A percentile compares a stretch with the other conserved stretches of the same genome.
phyloP scores from a whole-genome alignment of 2,888 invertebrate genomes.

The Lottia gigantea region DNA sequence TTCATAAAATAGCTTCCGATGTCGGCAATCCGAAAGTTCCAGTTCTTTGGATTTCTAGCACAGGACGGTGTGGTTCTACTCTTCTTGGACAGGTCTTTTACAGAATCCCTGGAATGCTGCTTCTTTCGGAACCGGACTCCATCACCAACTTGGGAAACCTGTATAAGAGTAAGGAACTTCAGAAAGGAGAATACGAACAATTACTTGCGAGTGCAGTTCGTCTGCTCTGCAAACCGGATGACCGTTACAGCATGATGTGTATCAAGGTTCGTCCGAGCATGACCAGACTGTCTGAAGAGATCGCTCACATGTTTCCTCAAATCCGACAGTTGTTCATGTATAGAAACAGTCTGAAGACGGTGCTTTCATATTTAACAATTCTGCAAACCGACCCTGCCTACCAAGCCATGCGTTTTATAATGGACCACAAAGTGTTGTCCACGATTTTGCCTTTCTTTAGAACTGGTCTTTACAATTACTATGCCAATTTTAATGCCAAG shows the following conservation, averaged over 20 bases:
- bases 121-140: slow-evolving; percentile 55
- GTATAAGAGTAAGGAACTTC: slow-evolving; percentile 41
- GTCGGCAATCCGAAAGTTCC: slow-evolving; percentile 56
- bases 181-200: slow-evolving; percentile 52
- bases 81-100: slow-evolving; percentile 54
- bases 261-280: slow-evolving; percentile 52
- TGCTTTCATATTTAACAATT: slow-evolving; percentile 50
- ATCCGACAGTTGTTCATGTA: slow-evolving; percentile 56
- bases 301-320: slow-evolving; percentile 47
- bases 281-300: slow-evolving; percentile 50
- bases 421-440: slow-evolving; percentile 50
- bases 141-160: slow-evolving; percentile 52
- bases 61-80: slow-evolving; percentile 57
- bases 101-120: slow-evolving; percentile 51
- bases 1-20: slow-evolving; percentile 59
- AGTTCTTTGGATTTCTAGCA: slow-evolving; percentile 52
- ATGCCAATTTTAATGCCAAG: slow-evolving; percentile 47
- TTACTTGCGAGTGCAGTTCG: slow-evolving; percentile 52
- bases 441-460: slow-evolving; percentile 50
- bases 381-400: slow-evolving; percentile 47
- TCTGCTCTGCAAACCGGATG: slow-evolving; percentile 57
- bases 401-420: slow-evolving; percentile 45
- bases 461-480: slow-evolving; percentile 42
- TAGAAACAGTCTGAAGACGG: slow-evolving; percentile 55
- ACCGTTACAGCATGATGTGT: slow-evolving; percentile 49